Conservation (phyloP, 2,797 vertebrate genomes). For the Sebastes ruberrimus region DNA sequence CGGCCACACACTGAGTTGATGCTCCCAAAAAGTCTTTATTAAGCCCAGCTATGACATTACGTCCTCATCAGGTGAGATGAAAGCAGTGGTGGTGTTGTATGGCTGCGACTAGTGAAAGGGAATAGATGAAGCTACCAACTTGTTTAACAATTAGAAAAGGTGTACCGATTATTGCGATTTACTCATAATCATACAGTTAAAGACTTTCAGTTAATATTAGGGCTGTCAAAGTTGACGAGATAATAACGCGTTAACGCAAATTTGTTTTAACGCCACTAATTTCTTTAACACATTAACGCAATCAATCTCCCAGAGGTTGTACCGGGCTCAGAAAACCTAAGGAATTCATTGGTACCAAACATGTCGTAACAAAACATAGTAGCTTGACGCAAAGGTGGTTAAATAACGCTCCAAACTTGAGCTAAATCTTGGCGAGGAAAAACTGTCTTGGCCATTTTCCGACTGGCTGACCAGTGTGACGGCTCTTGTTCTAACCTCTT, state of each 20-base stretch:
- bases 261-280: rapidly evolving
- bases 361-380: no score
- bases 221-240: no score
- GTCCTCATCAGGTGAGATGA: slow-evolving; percentile 27
- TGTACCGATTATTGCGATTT: background rate
- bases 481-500: slow-evolving; percentile 42
- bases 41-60: background rate
- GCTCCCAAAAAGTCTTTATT: slow-evolving; percentile 20
- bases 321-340: no score
- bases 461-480: slow-evolving; percentile 21
- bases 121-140: background rate
- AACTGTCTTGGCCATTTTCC: no score
- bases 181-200: background rate
- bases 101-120: background rate
- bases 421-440: no score
- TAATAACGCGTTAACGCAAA: no score
- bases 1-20: slow-evolving; percentile 18
- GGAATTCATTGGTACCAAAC: no score
- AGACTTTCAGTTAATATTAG: background rate
- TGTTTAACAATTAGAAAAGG: background rate
- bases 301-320: no score
- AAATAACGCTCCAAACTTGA: no score
- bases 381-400: rapidly evolving
- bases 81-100: background rate
- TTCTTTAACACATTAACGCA: no score